Base-by-base conservation (phyloP, 2,888 invertebrate genomes). In the Phalera bucephala region DNA sequence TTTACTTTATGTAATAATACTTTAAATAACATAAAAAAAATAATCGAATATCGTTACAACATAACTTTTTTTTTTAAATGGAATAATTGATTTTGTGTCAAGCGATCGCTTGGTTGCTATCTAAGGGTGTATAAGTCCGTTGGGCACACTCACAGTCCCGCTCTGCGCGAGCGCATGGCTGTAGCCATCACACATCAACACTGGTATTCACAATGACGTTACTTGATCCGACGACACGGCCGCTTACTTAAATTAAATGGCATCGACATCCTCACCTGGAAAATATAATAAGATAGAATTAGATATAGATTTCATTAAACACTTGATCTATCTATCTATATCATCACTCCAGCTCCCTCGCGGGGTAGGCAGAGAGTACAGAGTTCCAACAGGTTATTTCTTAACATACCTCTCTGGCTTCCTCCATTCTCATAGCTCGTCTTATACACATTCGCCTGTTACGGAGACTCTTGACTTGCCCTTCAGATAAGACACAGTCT, bases 201-300 rank as follows among this genome's bases (percentile, higher is more conserved):
- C 82, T 78, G 77, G 77, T 73, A 60, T 60, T 72, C 75, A 72
- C 80, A 63, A 66, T 66, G 59, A 61, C 59, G 64, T 71, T 67
- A 63, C 63, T 67, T 71, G 63, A 66, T 72, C 76, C 75, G 71
- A 76, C 81, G 67, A 73, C 80, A 67, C 80, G 79, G 77, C 72
- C 82, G 75, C 76, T 78, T 84, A 80, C 84, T 86, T 85, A 88
- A 77, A 76, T 80, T 86, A 89, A 84, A 88, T 89, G 88, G 88
- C 88, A 89, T 88, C 86, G 74, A 79, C 71, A 75, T 84, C 80
- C 78, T 81, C 85, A 87, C 80, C 88, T 88, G 84, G 3, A 33
- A 87, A 75, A 5, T 29, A 23, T 10, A 40, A 36, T 31, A 40
- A 35, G 6, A 28, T 13, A 33, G 19, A 9, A 25, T 20, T 20